A percentile compares a stretch with the other conserved stretches of the same genome.
These are phyloP conservation scores for Spilogale gracilis DNA, from an alignment of 2,113 vertebrate species.

Conservation along the genomic window DNA sequence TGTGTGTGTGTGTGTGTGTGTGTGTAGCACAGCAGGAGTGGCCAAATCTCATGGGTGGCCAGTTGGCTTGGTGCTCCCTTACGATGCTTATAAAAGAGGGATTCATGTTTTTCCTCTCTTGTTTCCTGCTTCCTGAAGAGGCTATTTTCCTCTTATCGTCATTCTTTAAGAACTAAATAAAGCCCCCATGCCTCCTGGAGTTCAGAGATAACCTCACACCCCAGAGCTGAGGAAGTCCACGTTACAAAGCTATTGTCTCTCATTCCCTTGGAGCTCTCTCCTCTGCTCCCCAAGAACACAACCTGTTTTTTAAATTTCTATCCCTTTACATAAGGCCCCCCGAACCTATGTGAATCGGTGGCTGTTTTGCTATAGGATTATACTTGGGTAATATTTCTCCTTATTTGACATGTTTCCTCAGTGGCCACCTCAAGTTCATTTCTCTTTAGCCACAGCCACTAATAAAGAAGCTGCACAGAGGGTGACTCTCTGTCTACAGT, in stretches of 20 bases:
- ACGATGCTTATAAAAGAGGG: constrained; percentile 72
- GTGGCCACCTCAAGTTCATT: neutral
- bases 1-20: constrained; percentile 81
- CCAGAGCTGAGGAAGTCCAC: constrained; percentile 65
- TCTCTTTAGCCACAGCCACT: neutral
- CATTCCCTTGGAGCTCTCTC: constrained; percentile 25
- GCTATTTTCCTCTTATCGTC: constrained; percentile 82
- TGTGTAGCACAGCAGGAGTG: constrained; percentile 75
- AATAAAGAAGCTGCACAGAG: neutral
- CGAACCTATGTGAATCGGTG: neutral
- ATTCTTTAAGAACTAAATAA: constrained; percentile 73
- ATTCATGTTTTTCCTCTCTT: constrained; percentile 55
- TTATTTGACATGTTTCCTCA: neutral
- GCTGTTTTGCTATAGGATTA: neutral
- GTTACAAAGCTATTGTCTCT: constrained; percentile 37
- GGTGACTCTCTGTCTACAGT: neutral
- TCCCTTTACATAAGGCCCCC: neutral
- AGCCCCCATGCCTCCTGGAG: constrained; percentile 66
- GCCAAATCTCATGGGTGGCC: constrained; percentile 22
- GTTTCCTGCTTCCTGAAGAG: constrained; percentile 64
- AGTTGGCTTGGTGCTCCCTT: constrained; percentile 55
- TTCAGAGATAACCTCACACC: constrained; percentile 51
- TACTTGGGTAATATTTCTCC: neutral
- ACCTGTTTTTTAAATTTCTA: neutral
- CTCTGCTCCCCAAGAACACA: neutral